Percentiles rank a stretch among this genome's conserved stretches.
These are phyloP conservation scores for Lamellibrachia satsuma DNA, from an alignment of 2,888 invertebrate species.

Conservation along the genomic window DNA sequence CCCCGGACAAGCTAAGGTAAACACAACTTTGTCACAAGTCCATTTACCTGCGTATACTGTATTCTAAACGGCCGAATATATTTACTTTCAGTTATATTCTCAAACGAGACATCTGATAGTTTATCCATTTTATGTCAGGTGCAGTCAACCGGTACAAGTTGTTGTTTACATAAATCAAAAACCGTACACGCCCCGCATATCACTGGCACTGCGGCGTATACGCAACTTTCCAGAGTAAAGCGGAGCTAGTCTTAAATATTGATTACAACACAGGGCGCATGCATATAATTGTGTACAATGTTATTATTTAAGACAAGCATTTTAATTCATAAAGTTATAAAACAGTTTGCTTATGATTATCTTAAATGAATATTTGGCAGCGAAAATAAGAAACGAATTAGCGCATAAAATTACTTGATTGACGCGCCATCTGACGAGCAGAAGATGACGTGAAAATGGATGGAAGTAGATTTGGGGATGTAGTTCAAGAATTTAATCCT, in stretches of 20 bases:
- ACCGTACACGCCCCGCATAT: neutral
- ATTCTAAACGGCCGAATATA: slow-evolving; percentile 31
- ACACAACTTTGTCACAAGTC: neutral
- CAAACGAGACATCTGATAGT: slow-evolving; percentile 26
- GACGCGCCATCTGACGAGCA: slow-evolving; percentile 1
- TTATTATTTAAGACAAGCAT: neutral
- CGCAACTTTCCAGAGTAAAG: neutral
- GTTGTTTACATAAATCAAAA: neutral
- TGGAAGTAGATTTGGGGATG: slow-evolving; percentile 6
- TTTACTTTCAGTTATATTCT: slow-evolving; percentile 23
- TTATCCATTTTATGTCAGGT: slow-evolving; percentile 29
- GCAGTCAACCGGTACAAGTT: neutral
- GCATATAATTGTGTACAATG: neutral
- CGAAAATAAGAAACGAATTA: slow-evolving; percentile 17
- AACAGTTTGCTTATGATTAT: neutral
- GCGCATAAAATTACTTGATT: neutral
- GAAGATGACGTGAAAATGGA: neutral
- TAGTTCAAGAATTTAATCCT: slow-evolving; percentile 17
- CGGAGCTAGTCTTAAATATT: neutral
- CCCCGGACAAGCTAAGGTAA: neutral
- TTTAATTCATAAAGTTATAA: neutral
- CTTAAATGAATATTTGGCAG: neutral
- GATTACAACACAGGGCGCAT: neutral
- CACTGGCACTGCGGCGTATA: neutral
- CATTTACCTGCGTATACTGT: slow-evolving; percentile 30